These are phyloP conservation scores for Egretta garzetta DNA, from an alignment of 2,113 vertebrate genomes.

Conservation along the genomic window DNA sequence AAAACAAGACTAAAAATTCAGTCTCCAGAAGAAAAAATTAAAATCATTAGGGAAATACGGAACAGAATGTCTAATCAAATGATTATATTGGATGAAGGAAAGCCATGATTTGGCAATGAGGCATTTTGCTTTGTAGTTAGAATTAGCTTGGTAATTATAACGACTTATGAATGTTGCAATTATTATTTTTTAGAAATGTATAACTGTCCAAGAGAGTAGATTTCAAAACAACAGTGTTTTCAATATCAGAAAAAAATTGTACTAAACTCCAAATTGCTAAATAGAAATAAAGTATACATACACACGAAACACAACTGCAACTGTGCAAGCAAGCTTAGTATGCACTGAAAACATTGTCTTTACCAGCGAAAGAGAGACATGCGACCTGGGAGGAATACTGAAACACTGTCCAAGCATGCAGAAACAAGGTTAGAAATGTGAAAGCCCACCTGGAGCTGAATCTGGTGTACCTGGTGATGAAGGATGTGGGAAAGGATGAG, in stretches of 20 bases:
- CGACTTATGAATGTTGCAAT: neutral
- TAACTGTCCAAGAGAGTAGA: neutral
- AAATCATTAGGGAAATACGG: slow-evolving; percentile 55
- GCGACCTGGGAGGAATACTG: neutral
- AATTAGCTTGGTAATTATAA: slow-evolving; percentile 49
- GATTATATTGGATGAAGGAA: slow-evolving; percentile 37
- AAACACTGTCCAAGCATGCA: neutral
- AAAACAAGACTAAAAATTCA: slow-evolving; percentile 51
- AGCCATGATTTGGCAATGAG: slow-evolving; percentile 24
- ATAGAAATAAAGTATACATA: neutral
- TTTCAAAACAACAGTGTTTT: neutral
- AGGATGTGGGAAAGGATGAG: neutral
- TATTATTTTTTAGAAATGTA: neutral
- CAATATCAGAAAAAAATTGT: neutral
- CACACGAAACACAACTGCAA: neutral
- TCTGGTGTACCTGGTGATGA: neutral
- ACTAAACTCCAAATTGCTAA: neutral
- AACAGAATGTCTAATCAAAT: slow-evolving; percentile 59
- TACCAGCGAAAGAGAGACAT: neutral
- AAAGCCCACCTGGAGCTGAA: neutral
- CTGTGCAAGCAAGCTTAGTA: neutral
- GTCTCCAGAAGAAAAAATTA: slow-evolving; percentile 53
- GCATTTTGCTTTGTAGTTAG: slow-evolving; percentile 60
- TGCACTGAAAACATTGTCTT: neutral
- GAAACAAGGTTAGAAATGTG: neutral